Evolutionary conservation across 1,140 invertebrate genomes (phyloP).

Genomic region (Pseudoatta argentina): DNA sequence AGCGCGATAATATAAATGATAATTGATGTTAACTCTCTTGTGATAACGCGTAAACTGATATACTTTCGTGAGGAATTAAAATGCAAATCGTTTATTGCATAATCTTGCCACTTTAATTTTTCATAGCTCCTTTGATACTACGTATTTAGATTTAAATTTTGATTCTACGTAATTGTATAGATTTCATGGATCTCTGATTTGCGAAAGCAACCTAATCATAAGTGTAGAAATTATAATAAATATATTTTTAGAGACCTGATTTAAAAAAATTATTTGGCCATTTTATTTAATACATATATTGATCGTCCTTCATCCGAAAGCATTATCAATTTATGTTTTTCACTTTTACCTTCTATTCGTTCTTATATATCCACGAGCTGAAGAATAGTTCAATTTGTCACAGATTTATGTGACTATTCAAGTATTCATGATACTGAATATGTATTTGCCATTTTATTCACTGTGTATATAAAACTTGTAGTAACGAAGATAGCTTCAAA

Average conservation of each 20-base stretch:
- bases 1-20: neutral
- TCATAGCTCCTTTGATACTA: neutral
- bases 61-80: neutral
- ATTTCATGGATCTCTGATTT: conserved; percentile 14
- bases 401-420: neutral
- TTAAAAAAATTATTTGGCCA: neutral
- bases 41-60: conserved; percentile 1
- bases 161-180: no score
- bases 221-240: conserved; percentile 4
- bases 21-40: conserved; percentile 1
- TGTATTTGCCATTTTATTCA: neutral
- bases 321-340: neutral
- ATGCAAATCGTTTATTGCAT: neutral
- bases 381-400: neutral
- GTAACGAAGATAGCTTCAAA: conserved; percentile 13
- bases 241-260: conserved; percentile 19
- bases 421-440: neutral
- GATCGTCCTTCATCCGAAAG: neutral
- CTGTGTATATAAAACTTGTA: conserved; percentile 4
- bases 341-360: neutral
- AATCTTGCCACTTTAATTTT: neutral
- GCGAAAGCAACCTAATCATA: neutral
- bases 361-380: neutral
- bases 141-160: no score
- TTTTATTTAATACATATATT: conserved; percentile 8